Evolutionary conservation across 2,113 vertebrate species (phyloP).

Genomic region (Otis tarda): DNA sequence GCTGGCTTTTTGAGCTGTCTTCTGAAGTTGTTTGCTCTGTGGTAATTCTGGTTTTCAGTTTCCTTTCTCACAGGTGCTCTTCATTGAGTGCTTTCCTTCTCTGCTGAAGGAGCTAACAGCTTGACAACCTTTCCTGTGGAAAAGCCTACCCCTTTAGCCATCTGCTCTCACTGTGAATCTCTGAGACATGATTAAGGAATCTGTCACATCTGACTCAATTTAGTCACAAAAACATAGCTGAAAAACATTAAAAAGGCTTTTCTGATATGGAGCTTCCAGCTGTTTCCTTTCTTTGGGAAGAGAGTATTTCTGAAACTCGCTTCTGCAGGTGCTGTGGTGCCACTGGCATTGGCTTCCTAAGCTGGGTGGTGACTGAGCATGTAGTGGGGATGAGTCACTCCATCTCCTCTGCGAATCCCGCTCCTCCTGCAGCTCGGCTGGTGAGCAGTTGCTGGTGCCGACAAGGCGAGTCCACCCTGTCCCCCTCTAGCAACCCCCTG

Average conservation of each 20-base stretch:
- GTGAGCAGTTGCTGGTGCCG: rapidly evolving
- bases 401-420: rapidly evolving
- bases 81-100: background rate
- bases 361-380: rapidly evolving
- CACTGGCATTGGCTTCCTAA: background rate
- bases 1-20: background rate
- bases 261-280: background rate
- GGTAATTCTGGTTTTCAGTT: background rate
- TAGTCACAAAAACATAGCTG: background rate
- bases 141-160: background rate
- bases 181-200: background rate
- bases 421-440: background rate
- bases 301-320: background rate
- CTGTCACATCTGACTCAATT: background rate
- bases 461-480: background rate
- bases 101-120: background rate
- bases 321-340: background rate
- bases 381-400: background rate
- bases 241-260: background rate
- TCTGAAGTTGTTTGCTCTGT: background rate
- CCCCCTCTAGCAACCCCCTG: rapidly evolving
- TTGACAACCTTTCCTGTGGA: background rate
- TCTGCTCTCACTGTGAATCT: background rate
- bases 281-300: background rate
- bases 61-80: background rate